phyloP scores from a whole-genome alignment of 2,888 invertebrate species.

The Microchrysa polita region DNA sequence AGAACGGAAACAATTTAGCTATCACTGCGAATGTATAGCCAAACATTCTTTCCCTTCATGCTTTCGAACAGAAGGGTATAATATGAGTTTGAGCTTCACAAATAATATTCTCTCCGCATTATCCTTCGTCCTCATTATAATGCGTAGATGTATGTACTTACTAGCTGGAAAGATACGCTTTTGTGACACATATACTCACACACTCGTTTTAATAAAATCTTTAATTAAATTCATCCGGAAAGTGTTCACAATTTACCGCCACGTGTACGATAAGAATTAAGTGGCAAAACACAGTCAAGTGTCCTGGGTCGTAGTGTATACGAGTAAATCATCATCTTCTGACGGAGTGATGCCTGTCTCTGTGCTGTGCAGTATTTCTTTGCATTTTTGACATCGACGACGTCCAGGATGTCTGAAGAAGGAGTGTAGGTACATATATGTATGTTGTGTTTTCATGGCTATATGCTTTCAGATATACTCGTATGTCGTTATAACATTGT shows the following conservation, averaged over 20 bases:
- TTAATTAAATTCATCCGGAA: constrained; percentile 28
- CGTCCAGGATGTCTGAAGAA: not conserved
- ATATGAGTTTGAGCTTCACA: not conserved
- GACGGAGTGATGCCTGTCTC: too few relatives aligned
- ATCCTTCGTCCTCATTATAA: not conserved
- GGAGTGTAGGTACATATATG: too few relatives aligned
- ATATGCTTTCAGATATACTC: too few relatives aligned
- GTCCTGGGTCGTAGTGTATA: not conserved
- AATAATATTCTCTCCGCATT: not conserved
- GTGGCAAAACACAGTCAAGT: not conserved
- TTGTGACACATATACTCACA: not conserved
- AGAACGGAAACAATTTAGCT: constrained; percentile 7
- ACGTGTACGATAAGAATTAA: constrained; percentile 1
- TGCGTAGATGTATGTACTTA: too few relatives aligned
- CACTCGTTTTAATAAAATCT: constrained; percentile 19
- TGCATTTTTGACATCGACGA: too few relatives aligned
- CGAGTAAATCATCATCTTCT: too few relatives aligned
- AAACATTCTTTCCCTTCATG: too few relatives aligned
- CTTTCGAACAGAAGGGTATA: too few relatives aligned
- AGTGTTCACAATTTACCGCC: constrained; percentile 4
- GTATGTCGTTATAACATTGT: not conserved
- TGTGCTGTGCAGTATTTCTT: too few relatives aligned
- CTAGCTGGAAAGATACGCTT: not conserved
- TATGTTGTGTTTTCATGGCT: not conserved
- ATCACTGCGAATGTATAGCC: constrained; percentile 1